These are phyloP conservation scores for Luffia ferchaultella DNA, from an alignment of 2,888 invertebrate genomes.

Conservation along the genomic window DNA sequence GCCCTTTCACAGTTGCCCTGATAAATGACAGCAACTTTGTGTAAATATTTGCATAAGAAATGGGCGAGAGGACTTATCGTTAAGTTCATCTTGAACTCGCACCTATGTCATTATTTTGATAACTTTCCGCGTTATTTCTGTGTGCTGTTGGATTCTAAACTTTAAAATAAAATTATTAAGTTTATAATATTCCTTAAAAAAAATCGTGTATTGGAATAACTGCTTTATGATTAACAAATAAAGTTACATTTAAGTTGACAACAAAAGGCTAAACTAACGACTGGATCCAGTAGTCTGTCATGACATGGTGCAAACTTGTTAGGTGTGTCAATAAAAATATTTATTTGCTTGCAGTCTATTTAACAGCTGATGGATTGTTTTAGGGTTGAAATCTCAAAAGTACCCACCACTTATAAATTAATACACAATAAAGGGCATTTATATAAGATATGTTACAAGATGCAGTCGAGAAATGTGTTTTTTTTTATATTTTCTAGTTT, in stretches of 20 bases:
- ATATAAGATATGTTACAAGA: too few relatives aligned
- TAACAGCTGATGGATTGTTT: constrained; percentile 51
- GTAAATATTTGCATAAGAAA: constrained; percentile 66
- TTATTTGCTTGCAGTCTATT: constrained; percentile 62
- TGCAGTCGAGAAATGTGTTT: too few relatives aligned
- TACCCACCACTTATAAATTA: too few relatives aligned
- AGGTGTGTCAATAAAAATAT: constrained; percentile 62
- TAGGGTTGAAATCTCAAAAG: constrained; percentile 46
- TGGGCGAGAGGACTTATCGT: constrained; percentile 50
- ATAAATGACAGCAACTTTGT: constrained; percentile 59
- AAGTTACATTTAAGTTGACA: too few relatives aligned
- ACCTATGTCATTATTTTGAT: constrained; percentile 40
- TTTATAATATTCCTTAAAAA: not conserved
- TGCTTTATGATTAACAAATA: too few relatives aligned
- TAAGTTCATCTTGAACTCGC: constrained; percentile 35
- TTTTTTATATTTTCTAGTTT: too few relatives aligned
- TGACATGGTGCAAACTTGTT: constrained; percentile 35
- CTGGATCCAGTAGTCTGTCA: constrained; percentile 6
- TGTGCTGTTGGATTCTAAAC: not conserved
- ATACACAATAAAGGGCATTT: too few relatives aligned
- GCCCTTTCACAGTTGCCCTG: constrained; percentile 39
- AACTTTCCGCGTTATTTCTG: constrained; percentile 27
- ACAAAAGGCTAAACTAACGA: too few relatives aligned
- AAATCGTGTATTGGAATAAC: too few relatives aligned
- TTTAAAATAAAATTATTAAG: not conserved